A percentile compares a stretch with the other conserved stretches of the same genome.
Conservation (phyloP, 2,797 vertebrate species). For the Scolopax bukidnonensis region DNA sequence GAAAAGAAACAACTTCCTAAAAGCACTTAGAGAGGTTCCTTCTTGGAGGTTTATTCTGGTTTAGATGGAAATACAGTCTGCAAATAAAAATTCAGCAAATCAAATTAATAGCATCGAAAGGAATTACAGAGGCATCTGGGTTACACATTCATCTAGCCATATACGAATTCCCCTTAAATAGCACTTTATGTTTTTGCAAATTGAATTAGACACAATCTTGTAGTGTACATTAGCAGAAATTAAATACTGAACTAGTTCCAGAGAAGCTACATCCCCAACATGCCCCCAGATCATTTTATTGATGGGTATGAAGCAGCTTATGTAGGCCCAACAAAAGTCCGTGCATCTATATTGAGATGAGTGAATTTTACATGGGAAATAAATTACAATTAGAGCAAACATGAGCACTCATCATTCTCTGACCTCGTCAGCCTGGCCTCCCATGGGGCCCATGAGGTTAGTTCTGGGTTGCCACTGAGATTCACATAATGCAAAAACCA, state of each 20-base stretch:
- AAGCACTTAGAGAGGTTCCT: conserved; percentile 8
- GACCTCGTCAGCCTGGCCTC: neutral
- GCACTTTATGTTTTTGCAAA: conserved; percentile 45
- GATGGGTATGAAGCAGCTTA: conserved; percentile 14
- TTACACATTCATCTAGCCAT: conserved; percentile 8
- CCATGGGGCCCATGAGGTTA: neutral
- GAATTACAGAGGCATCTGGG: conserved; percentile 28
- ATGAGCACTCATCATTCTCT: conserved; percentile 8
- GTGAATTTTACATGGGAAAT: conserved; percentile 34
- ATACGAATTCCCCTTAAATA: conserved; percentile 6
- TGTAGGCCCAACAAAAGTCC: neutral
- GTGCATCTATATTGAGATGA: neutral
- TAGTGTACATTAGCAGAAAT: conserved; percentile 7
- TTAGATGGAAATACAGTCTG: neutral
- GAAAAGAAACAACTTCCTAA: neutral
- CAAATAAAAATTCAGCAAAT: conserved; percentile 35
- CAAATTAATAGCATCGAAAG: conserved; percentile 35
- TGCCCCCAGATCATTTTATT: neutral
- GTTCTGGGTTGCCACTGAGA: neutral
- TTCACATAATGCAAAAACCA: neutral
- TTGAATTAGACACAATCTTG: conserved; percentile 41
- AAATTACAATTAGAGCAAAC: conserved; percentile 39
- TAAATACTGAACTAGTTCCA: conserved; percentile 43
- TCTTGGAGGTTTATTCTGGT: conserved; percentile 3
- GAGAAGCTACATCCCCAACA: neutral